phyloP scores from a whole-genome alignment of 1,140 invertebrate species.

The Cydia fagiglandana region DNA sequence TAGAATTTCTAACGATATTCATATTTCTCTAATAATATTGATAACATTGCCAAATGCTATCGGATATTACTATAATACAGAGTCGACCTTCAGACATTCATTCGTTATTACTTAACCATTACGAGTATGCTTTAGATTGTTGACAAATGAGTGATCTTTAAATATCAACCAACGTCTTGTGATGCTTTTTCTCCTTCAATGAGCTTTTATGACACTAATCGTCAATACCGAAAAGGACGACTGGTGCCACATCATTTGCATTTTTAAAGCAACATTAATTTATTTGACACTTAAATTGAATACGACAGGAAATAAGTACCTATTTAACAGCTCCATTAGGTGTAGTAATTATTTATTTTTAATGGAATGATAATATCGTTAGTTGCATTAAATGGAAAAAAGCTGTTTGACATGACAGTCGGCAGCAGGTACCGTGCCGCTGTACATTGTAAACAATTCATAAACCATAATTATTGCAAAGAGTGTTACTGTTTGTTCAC shows the following conservation, averaged over 20 bases:
- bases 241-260: constrained; percentile 9
- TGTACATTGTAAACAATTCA: no score
- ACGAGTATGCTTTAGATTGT: constrained; percentile 33
- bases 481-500: no score
- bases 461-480: no score
- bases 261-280: constrained; percentile 19
- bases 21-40: constrained; percentile 35
- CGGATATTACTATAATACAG: constrained; percentile 37
- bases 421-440: no score
- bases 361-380: no score
- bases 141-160: constrained; percentile 30
- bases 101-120: constrained; percentile 42
- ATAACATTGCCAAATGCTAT: constrained; percentile 37
- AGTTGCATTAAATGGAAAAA: no score
- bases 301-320: not conserved
- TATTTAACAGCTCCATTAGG: not conserved
- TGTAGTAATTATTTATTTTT: no score
- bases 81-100: constrained; percentile 41
- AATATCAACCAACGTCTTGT: constrained; percentile 19
- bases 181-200: constrained; percentile 16
- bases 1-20: constrained; percentile 36
- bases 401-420: no score
- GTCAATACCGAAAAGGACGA: constrained; percentile 19
- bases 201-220: not conserved
- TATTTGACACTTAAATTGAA: constrained; percentile 4